Evolutionary conservation across 2,888 invertebrate genomes (phyloP), one percentile per base, ranked within the genome.

Genomic region (Tortricodes alternella): DNA sequence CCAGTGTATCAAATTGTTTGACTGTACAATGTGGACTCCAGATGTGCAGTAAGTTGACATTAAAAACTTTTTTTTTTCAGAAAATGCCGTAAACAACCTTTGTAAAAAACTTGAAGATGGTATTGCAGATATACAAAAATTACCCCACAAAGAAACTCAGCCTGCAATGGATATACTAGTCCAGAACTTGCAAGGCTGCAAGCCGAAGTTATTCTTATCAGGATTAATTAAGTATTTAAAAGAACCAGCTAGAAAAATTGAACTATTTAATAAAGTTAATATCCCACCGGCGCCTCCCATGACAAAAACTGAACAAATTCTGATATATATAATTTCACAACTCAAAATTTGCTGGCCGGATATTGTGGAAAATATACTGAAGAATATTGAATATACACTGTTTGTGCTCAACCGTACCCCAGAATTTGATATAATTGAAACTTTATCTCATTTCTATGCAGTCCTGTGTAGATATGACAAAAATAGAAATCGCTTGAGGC

Each of bases 371-470:
- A 65, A 62, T 24, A 58, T 86, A 6, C 64, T 89, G 53, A 63
- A 56, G 8, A 78, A 72, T 39, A 85, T 89, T 19, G 89, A 91
- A 63, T 84, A 76, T 60, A 64, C 72, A 27, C 52, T 90, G 37
- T 89, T 91, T 58, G 76, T 76, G 62, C 65, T 91, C 5, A 85
- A 84, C 58, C 69, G 68, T 44, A 74, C 84, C 2, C 88, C 89
- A 3, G 74, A 78, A 1, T 82, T 87, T 60, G 73, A 74, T n/a
- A 69, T 71, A 2, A 74, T 89, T 32, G 89, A 89, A 62, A 81
- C 76, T 53, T 64, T 85, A 67, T 75, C 90, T 1, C 85, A 85
- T 65, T 85, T 90, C 55, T 91, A 85, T 71, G 86, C 89, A 5
- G 65, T 85, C 8, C 58, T 88, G 13, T 91, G 91, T 63, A 77